Base-by-base conservation (phyloP, 2,888 invertebrate species). In the Tinea pellionella region DNA sequence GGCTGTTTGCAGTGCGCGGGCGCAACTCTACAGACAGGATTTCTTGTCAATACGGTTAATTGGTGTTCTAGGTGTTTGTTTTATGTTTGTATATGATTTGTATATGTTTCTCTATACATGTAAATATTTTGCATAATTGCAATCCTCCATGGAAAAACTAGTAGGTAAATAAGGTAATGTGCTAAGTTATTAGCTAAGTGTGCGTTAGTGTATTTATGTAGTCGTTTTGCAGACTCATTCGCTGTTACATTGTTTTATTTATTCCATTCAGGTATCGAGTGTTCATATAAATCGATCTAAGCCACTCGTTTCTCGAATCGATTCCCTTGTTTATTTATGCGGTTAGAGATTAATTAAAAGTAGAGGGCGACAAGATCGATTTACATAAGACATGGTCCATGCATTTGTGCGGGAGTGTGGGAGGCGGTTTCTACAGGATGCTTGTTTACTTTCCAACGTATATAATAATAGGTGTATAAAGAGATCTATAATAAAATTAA, bases 301-400 rank as follows among this genome's bases (percentile, higher is more conserved):
- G 69, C 68, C 66, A 68, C 66, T 53, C 53, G 53, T 19, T 53
- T 53, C 53, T 53, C 15, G 57, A 15, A 57, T 32, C 57, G 57
- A 57, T 57, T 57, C 57, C 12, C 42, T 59, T 41, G 73, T 71
- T 82, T 86, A 83, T 86, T 86, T 85, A 85, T 84, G 78, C 77
- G 74, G 67, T 77, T 77, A 78, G 75, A 81, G 83, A 86, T 85
- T 85, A 87, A 87, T 86, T 85, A 85, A 84, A 78, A 72, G 71
- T 71, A 72, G 76, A 76, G 76, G 55, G 75, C 77, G 77, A 85
- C 85, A 82, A 71, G 81, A 73, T 71, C 72, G 77, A 88, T 88
- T 88, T 80, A 82, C 88, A 88, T 88, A 87, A 69, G 78, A 88
- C 88, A 88, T 77, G 86, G 80, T 70, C 81, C 72, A 77, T 80